Evolutionary conservation across 1,140 invertebrate species (phyloP).

Genomic region (Drosophila triauraria): DNA sequence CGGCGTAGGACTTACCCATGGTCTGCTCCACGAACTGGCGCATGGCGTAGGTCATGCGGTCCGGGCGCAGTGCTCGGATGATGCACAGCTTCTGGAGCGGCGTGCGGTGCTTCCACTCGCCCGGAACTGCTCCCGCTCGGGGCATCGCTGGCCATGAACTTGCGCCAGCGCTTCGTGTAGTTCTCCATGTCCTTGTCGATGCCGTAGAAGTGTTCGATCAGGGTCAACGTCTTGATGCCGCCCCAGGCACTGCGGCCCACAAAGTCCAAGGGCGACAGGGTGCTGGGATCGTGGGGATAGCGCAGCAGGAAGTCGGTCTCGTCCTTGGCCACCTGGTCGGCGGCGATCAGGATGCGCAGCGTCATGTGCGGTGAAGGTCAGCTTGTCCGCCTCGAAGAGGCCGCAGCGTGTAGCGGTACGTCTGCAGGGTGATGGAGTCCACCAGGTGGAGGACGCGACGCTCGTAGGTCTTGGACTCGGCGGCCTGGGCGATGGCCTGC

Average conservation of each 20-base stretch:
- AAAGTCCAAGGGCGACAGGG: conserved; percentile 93
- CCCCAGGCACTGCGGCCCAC: conserved; percentile 94
- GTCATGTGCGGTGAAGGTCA: conserved; percentile 97
- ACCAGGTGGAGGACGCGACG: conserved; percentile 92
- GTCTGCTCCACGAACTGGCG: conserved; percentile 93
- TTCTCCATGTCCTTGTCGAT: conserved; percentile 97
- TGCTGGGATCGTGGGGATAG: conserved; percentile 89
- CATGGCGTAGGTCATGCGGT: conserved; percentile 86
- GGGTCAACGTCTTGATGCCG: conserved; percentile 92
- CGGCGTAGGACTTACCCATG: conserved; percentile 93
- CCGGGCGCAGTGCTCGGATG: conserved; percentile 94
- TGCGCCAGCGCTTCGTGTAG: conserved; percentile 96
- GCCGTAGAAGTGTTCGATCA: conserved; percentile 94
- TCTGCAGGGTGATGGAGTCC: conserved; percentile 94
- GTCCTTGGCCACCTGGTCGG: conserved; percentile 89
- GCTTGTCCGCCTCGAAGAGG: conserved; percentile 97
- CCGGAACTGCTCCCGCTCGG: conserved; percentile 96
- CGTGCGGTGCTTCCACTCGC: conserved; percentile 98
- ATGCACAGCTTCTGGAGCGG: conserved; percentile 96
- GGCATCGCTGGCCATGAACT: conserved; percentile 95
- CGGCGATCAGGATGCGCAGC: conserved; percentile 90
- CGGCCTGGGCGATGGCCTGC: conserved; percentile 92
- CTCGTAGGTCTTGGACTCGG: conserved; percentile 88
- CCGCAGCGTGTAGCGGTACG: conserved; percentile 95
- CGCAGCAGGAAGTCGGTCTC: conserved; percentile 96